phyloP scores from a whole-genome alignment of 2,797 vertebrate genomes.

The Nannoperca australis region DNA sequence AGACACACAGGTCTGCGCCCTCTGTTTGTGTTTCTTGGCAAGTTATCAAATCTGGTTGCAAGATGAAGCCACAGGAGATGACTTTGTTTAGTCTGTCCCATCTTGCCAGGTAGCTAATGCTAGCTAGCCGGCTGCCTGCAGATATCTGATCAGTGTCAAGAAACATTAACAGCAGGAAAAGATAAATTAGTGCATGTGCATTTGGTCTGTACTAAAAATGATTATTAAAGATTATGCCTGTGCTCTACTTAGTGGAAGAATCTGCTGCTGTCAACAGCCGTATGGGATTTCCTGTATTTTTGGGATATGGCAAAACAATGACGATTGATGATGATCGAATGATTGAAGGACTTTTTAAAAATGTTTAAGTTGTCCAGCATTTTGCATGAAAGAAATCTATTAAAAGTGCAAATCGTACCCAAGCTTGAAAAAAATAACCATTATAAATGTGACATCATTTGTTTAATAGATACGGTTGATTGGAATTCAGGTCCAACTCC shows the following conservation, averaged over 20 bases:
- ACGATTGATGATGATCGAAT: too few relatives aligned
- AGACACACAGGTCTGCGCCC: neutral
- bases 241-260: neutral
- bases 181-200: neutral
- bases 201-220: neutral
- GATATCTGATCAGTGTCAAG: constrained; percentile 4
- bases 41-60: constrained; percentile 9
- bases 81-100: neutral
- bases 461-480: neutral
- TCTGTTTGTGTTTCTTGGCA: constrained; percentile 8
- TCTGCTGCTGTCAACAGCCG: neutral
- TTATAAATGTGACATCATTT: neutral
- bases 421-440: neutral
- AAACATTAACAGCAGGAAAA: neutral
- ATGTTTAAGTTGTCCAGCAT: neutral
- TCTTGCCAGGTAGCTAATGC: neutral
- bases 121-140: constrained; percentile 6
- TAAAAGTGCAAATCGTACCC: neutral
- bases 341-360: neutral
- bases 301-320: neutral
- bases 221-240: neutral
- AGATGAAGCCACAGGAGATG: constrained; percentile 1
- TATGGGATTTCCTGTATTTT: neutral
- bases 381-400: neutral
- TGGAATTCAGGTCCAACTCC: neutral